Conservation (phyloP, 2,888 invertebrate species). For the Gymnocheta viridis region DNA sequence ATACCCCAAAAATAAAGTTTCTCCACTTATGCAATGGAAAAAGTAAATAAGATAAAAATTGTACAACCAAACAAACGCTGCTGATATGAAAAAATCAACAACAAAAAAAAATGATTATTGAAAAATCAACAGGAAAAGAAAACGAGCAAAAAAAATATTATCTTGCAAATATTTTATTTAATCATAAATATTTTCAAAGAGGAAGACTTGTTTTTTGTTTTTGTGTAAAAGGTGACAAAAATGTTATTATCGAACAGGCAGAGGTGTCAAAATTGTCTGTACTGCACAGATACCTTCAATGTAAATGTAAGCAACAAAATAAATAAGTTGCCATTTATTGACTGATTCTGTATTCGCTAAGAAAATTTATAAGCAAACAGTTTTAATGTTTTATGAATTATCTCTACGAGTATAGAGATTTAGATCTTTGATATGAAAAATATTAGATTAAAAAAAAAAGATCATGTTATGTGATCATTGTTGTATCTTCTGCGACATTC, state of each 20-base stretch:
- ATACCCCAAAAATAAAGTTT: constrained; percentile 55
- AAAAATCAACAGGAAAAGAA: constrained; percentile 34
- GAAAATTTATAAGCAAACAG: background rate
- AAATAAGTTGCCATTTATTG: background rate
- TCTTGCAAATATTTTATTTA: constrained; percentile 15
- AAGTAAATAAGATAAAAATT: constrained; percentile 34
- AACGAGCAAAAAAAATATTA: background rate
- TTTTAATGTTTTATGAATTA: no score
- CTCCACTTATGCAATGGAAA: constrained; percentile 65
- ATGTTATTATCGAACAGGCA: background rate
- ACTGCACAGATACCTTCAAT: background rate
- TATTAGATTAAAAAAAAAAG: no score
- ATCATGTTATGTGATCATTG: no score
- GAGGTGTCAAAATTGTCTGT: background rate
- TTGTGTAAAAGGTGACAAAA: background rate
- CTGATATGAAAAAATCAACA: constrained; percentile 25
- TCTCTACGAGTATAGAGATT: no score
- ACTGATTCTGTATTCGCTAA: background rate
- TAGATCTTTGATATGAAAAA: no score
- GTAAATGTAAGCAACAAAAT: background rate
- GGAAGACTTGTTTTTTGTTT: constrained; percentile 17
- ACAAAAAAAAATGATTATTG: constrained; percentile 13
- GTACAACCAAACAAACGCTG: constrained; percentile 7
- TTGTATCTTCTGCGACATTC: no score
- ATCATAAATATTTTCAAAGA: background rate